Evolutionary conservation across 2,113 vertebrate species (phyloP).

Genomic region (Aplodontia rufa): DNA sequence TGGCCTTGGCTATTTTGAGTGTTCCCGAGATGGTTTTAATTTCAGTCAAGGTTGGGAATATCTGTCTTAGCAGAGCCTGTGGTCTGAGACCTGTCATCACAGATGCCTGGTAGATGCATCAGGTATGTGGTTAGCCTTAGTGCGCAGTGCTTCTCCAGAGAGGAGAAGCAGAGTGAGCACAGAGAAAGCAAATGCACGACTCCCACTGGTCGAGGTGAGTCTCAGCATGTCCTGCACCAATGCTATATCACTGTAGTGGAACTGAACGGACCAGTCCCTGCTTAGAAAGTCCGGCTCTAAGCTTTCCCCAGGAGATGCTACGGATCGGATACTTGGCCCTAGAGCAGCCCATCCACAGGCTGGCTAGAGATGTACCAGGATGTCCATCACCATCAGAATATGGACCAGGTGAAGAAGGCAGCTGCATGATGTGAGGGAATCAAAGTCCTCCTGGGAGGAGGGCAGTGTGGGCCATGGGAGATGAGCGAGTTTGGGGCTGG

Average conservation of each 20-base stretch:
- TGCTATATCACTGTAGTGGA: neutral
- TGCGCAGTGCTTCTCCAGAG: too few relatives aligned
- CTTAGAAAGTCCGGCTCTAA: neutral
- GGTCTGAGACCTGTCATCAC: neutral
- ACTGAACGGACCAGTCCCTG: neutral
- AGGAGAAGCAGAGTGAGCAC: too few relatives aligned
- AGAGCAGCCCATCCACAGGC: neutral
- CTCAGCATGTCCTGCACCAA: neutral
- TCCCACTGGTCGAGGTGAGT: neutral
- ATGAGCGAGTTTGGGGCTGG: neutral
- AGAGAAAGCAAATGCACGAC: neutral
- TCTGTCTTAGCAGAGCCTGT: neutral
- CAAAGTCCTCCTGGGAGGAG: neutral
- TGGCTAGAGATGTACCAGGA: neutral
- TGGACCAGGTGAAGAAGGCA: neutral
- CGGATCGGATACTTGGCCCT: neutral
- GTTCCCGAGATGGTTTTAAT: neutral
- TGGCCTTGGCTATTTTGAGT: neutral
- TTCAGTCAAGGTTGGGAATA: neutral
- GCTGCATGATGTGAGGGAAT: neutral
- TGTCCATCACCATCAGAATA: neutral
- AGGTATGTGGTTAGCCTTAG: neutral
- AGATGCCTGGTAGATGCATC: neutral
- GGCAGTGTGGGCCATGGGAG: neutral
- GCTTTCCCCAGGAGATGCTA: neutral